Conservation (phyloP, 2,888 invertebrate genomes). For the Tenthredo notha region DNA sequence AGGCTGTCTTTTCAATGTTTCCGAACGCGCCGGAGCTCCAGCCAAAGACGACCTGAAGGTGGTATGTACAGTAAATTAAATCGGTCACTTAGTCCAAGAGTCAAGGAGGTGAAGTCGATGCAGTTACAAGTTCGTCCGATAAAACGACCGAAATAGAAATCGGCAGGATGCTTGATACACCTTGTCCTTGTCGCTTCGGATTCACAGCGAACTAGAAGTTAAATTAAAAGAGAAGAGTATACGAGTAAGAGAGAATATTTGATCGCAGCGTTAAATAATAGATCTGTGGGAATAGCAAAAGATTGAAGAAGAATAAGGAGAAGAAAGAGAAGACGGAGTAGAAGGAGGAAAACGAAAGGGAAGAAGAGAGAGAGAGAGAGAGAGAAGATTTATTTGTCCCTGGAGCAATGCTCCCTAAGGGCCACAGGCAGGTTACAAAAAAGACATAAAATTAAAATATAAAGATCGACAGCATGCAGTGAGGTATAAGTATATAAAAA, state of each 20-base stretch:
- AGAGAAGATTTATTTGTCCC: too few species aligned
- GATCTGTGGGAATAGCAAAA: slow-evolving; percentile 61
- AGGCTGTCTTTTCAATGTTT: background rate
- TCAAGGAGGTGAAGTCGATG: background rate
- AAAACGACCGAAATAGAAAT: background rate
- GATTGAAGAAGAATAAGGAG: background rate
- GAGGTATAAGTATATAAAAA: too few species aligned
- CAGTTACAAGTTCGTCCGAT: background rate
- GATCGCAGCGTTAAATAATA: slow-evolving; percentile 55
- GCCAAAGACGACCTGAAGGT: background rate
- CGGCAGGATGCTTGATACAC: background rate
- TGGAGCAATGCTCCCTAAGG: too few species aligned
- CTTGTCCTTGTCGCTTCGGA: background rate
- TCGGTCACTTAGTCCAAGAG: background rate
- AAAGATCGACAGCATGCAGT: too few species aligned
- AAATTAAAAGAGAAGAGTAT: background rate
- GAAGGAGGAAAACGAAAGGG: background rate
- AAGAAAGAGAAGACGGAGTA: background rate
- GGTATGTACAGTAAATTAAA: background rate
- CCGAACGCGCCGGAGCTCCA: background rate
- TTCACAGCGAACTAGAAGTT: background rate
- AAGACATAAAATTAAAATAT: too few species aligned
- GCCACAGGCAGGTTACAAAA: too few species aligned
- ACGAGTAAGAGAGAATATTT: slow-evolving; percentile 2
- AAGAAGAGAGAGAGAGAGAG: too few species aligned